Percentiles rank a stretch among this genome's conserved stretches.
phyloP scores from a whole-genome alignment of 1,140 invertebrate genomes.

The Scaptodrosophila lebanonensis region DNA sequence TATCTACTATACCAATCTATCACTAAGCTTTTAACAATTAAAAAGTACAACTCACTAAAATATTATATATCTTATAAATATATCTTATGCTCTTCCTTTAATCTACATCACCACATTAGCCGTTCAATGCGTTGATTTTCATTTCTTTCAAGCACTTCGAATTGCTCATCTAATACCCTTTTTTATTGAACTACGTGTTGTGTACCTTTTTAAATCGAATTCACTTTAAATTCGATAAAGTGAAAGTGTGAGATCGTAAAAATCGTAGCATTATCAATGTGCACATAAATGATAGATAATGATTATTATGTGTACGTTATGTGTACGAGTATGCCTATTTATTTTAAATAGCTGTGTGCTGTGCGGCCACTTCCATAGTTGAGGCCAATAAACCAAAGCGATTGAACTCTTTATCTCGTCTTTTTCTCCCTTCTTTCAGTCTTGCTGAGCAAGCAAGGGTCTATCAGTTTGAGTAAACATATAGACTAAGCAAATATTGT shows the following conservation, averaged over 20 bases:
- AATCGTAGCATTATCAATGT: conserved; percentile 14
- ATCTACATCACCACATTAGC: too few relatives aligned
- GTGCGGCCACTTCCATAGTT: neutral
- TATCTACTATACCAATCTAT: too few relatives aligned
- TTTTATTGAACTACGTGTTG: neutral
- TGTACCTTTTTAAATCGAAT: conserved; percentile 1
- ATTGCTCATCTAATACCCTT: too few relatives aligned
- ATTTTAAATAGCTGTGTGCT: conserved; percentile 18
- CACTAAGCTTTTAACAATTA: too few relatives aligned
- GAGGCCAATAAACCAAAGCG: conserved; percentile 61
- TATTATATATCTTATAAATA: too few relatives aligned
- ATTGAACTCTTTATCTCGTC: conserved; percentile 67
- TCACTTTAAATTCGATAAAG: conserved; percentile 8
- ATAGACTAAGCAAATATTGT: conserved; percentile 49
- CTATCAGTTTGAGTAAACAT: too few relatives aligned
- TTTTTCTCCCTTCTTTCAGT: too few relatives aligned
- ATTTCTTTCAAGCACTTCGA: too few relatives aligned
- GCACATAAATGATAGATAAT: conserved; percentile 27
- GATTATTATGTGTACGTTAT: conserved; percentile 39
- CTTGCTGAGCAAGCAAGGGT: too few relatives aligned
- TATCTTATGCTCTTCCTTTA: too few relatives aligned
- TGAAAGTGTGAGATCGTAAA: conserved; percentile 62
- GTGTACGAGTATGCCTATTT: conserved; percentile 47
- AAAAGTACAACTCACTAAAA: too few relatives aligned
- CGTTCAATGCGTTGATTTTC: too few relatives aligned